Evolutionary conservation across 2,797 vertebrate genomes (phyloP).

Genomic region (Pelodytes ibericus): DNA sequence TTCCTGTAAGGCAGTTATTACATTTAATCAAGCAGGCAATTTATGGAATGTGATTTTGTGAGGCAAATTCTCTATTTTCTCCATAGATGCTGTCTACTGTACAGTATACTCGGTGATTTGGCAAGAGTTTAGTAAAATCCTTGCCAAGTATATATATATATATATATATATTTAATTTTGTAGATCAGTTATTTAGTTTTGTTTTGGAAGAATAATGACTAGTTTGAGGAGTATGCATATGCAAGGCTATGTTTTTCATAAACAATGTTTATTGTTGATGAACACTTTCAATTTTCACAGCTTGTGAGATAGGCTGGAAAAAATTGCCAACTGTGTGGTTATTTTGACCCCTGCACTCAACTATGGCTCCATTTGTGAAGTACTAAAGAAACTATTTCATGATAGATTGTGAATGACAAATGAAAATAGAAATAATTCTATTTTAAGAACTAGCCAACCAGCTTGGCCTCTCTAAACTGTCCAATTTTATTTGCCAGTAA

Average conservation of each 20-base stretch:
- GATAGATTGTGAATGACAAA: no score
- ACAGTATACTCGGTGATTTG: slow-evolving; percentile 2
- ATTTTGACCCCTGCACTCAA: slow-evolving; percentile 6
- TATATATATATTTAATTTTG: not conserved
- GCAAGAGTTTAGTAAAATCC: slow-evolving; percentile 7
- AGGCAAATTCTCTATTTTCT: slow-evolving; percentile 15
- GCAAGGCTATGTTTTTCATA: not conserved
- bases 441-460: slow-evolving; percentile 42
- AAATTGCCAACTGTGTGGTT: slow-evolving; percentile 7
- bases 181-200: slow-evolving; percentile 2
- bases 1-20: not conserved
- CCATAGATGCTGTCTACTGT: slow-evolving; percentile 3
- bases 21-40: slow-evolving; percentile 5
- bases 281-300: slow-evolving; percentile 1
- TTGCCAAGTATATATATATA: not conserved
- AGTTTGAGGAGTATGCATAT: not conserved
- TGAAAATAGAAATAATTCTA: slow-evolving; percentile 20
- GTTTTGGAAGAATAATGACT: slow-evolving; percentile 1
- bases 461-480: slow-evolving; percentile 29
- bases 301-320: not conserved
- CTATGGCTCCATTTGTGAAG: no score
- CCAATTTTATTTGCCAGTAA: slow-evolving; percentile 38
- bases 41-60: slow-evolving; percentile 20
- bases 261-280: not conserved
- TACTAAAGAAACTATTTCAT: no score